These are phyloP conservation scores for Meriones unguiculatus DNA, from an alignment of 2,113 vertebrate species.

Conservation along the genomic window DNA sequence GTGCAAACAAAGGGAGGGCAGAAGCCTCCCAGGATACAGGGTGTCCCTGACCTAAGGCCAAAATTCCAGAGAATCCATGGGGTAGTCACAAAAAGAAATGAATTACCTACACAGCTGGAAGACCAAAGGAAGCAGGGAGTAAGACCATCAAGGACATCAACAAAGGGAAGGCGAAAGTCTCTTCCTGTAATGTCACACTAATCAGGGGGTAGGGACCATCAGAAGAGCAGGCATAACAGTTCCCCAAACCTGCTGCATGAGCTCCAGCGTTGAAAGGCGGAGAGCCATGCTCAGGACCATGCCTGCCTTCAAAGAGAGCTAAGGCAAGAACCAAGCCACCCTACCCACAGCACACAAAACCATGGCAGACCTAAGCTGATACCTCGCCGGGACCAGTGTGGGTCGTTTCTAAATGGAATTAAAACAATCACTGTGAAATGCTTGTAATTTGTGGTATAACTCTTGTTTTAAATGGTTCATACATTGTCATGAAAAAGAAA, in stretches of 20 bases:
- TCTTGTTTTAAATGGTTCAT: slow-evolving; percentile 1
- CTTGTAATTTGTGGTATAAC: neutral
- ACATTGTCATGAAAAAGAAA: neutral
- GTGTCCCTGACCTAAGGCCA: neutral
- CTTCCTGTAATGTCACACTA: neutral
- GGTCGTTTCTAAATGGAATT: slow-evolving; percentile 27
- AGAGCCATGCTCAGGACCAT: neutral
- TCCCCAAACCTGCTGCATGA: neutral
- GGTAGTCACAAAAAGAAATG: slow-evolving; percentile 28
- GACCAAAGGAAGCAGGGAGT: neutral
- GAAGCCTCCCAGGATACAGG: neutral
- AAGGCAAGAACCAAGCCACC: no score
- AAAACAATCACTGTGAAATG: neutral
- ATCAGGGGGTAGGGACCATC: neutral
- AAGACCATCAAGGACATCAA: neutral
- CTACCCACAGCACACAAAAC: neutral
- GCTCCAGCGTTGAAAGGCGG: neutral
- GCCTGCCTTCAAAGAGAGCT: neutral
- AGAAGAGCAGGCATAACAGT: neutral
- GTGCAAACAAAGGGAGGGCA: neutral
- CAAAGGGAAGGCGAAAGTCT: neutral
- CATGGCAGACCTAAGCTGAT: neutral
- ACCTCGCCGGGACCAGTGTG: neutral
- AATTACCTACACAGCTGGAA: neutral
- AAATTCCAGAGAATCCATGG: neutral